Conservation (phyloP, 2,113 vertebrate genomes). For the Periophthalmus modestus region DNA sequence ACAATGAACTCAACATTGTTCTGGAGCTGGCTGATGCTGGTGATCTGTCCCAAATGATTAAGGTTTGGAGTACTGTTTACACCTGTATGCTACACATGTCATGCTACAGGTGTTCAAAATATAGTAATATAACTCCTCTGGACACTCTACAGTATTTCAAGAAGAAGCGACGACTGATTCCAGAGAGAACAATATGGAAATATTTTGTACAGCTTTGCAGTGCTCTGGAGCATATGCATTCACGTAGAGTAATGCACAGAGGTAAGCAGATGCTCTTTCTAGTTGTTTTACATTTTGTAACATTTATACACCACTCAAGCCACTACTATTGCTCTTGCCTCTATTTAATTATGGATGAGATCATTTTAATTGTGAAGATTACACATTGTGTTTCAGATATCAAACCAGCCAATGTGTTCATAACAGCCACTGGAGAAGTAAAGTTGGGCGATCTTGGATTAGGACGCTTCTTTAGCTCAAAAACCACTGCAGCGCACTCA, state of each 20-base stretch:
- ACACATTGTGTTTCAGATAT: constrained; percentile 79
- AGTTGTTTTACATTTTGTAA: not conserved
- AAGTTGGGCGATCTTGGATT: constrained; percentile 94
- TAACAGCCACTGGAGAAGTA: constrained; percentile 93
- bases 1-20: constrained; percentile 94
- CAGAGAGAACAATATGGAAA: constrained; percentile 95
- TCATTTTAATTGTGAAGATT: not conserved
- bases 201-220: constrained; percentile 98
- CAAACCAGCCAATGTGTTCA: constrained; percentile 96
- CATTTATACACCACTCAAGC: not conserved
- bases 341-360: not conserved
- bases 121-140: not conserved
- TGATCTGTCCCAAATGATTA: constrained; percentile 96
- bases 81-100: not conserved
- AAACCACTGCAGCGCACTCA: constrained; percentile 94
- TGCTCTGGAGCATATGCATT: constrained; percentile 95
- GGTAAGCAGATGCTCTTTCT: constrained; percentile 67
- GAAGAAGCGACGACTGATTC: constrained; percentile 92
- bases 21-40: constrained; percentile 95
- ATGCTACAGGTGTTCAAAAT: not conserved
- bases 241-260: constrained; percentile 93
- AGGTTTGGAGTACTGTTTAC: constrained; percentile 73
- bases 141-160: constrained; percentile 86
- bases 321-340: not conserved
- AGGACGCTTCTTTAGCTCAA: constrained; percentile 94